phyloP scores from a whole-genome alignment of 1,140 invertebrate genomes.

The Gyrodactylus salaris region DNA sequence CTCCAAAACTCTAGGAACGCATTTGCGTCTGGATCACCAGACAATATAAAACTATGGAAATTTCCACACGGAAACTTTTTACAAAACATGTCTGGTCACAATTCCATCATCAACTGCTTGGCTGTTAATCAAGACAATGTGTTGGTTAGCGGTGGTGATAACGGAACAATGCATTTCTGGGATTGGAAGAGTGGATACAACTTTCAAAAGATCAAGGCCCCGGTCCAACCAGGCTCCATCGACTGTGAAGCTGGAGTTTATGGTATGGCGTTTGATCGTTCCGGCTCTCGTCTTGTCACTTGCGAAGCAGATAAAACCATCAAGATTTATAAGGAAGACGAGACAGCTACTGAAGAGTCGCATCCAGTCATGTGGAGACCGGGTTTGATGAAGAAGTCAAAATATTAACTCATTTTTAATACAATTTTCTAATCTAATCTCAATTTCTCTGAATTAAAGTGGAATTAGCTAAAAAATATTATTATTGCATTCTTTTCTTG shows the following conservation, averaged over 20 bases:
- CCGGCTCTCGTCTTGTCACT: conserved; percentile 59
- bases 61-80: conserved; percentile 90
- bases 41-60: conserved; percentile 97
- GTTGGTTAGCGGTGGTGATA: conserved; percentile 81
- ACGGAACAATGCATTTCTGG: conserved; percentile 91
- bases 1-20: conserved; percentile 24
- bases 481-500: neutral
- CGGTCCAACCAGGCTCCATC: conserved; percentile 91
- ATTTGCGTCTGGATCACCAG: conserved; percentile 81
- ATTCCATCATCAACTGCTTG: conserved; percentile 79
- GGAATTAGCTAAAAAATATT: too few relatives aligned
- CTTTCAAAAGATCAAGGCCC: conserved; percentile 61
- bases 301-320: conserved; percentile 96
- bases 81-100: conserved; percentile 81
- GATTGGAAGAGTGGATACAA: conserved; percentile 95
- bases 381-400: conserved; percentile 52
- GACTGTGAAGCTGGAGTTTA: conserved; percentile 91
- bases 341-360: conserved; percentile 61
- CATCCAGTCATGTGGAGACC: conserved; percentile 90
- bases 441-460: too few relatives aligned
- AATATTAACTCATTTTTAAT: conserved; percentile 30
- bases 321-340: conserved; percentile 93
- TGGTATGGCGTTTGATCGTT: conserved; percentile 65
- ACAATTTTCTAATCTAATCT: neutral
- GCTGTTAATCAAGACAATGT: conserved; percentile 70